phyloP scores from a whole-genome alignment of 2,113 vertebrate species.

The Taurulus bubalis region DNA sequence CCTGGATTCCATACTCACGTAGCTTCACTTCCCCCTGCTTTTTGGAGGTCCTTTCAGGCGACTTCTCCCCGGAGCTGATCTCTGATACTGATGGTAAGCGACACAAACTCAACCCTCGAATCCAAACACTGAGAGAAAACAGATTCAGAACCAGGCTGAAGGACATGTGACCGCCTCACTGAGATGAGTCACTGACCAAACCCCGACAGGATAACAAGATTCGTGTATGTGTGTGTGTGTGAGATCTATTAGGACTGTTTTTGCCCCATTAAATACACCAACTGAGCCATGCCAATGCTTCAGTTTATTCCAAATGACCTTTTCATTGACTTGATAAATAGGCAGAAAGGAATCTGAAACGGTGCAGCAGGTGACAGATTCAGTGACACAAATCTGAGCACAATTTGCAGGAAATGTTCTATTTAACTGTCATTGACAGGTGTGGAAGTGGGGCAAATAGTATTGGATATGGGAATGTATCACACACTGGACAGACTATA shows the following conservation, averaged over 20 bases:
- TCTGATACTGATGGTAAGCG: conserved; percentile 13
- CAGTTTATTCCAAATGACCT: conserved; percentile 29
- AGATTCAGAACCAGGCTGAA: neutral
- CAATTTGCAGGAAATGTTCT: conserved; percentile 47
- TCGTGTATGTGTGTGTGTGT: neutral
- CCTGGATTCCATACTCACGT: neutral
- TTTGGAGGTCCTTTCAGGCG: conserved; percentile 14
- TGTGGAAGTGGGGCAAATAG: conserved; percentile 42
- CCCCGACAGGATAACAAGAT: neutral
- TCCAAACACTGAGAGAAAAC: neutral
- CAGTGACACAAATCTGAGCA: conserved; percentile 24
- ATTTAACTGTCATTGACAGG: conserved; percentile 60
- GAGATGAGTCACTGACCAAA: conserved; percentile 15
- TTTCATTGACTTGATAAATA: conserved; percentile 35
- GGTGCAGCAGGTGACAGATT: conserved; percentile 36
- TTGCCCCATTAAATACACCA: conserved; percentile 26
- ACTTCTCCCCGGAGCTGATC: neutral
- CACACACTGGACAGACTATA: conserved; percentile 27
- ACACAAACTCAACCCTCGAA: conserved; percentile 15
- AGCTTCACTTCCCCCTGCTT: conserved; percentile 4
- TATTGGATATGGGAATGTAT: conserved; percentile 16
- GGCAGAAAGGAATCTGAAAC: conserved; percentile 18
- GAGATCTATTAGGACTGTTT: conserved; percentile 15
- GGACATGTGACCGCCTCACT: neutral
- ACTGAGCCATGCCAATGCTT: conserved; percentile 24